A percentile compares a stretch with the other conserved stretches of the same genome.
Conservation (phyloP, 2,888 invertebrate species). For the Drosophila ochracea region DNA sequence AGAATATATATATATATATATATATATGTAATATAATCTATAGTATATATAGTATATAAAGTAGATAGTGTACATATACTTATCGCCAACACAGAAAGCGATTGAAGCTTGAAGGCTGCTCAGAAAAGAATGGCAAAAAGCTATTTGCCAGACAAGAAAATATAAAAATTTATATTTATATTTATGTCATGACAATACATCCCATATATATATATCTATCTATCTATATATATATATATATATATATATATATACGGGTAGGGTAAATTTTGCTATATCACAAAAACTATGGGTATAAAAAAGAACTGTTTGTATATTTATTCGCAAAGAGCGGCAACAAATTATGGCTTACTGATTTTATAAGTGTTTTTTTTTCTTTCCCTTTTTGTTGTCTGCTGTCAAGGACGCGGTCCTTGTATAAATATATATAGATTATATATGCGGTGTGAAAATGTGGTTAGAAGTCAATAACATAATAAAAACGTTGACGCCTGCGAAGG, state of each 20-base stretch:
- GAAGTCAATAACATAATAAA: constrained; percentile 79
- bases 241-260: not conserved
- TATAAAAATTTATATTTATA: constrained; percentile 72
- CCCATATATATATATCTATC: constrained; percentile 13
- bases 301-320: not conserved
- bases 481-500: constrained; percentile 66
- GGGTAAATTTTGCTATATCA: not conserved
- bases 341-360: constrained; percentile 72
- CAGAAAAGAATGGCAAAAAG: constrained; percentile 46
- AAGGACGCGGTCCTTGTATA: constrained; percentile 52
- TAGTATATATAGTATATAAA: constrained; percentile 14
- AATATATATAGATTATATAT: constrained; percentile 27
- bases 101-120: constrained; percentile 50
- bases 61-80: constrained; percentile 17
- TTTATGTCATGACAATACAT: constrained; percentile 49
- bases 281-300: constrained; percentile 19
- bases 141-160: constrained; percentile 66
- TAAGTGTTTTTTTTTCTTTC: constrained; percentile 39
- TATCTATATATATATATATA: constrained; percentile 15
- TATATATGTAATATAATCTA: not conserved
- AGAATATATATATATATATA: constrained; percentile 15
- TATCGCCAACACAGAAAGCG: constrained; percentile 8
- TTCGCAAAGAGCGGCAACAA: constrained; percentile 56
- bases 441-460: constrained; percentile 77
- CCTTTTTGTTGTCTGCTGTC: constrained; percentile 40